These are phyloP conservation scores for Panurus biarmicus DNA, from an alignment of 2,113 vertebrate genomes.

Conservation along the genomic window DNA sequence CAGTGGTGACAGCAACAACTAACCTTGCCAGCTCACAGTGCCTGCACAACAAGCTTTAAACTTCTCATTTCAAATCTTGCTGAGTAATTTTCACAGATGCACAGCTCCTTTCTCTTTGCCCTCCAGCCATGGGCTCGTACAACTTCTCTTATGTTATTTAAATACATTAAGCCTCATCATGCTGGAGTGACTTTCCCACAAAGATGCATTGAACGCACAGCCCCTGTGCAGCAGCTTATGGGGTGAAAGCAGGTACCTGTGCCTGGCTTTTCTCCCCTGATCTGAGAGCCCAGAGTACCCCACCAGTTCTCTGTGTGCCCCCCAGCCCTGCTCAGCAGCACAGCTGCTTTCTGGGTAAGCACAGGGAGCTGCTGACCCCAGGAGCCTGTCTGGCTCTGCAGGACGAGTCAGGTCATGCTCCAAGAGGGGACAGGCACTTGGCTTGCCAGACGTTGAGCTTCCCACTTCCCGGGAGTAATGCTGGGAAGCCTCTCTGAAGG, in stretches of 20 bases:
- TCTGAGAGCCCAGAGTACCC: fast-evolving
- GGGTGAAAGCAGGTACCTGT: neutral
- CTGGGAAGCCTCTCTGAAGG: neutral
- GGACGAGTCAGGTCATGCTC: neutral
- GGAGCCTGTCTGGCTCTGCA: neutral
- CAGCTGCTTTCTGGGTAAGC: neutral
- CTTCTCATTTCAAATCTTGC: slow-evolving; percentile 7
- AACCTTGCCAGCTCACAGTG: neutral
- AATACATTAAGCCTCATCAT: slow-evolving; percentile 1
- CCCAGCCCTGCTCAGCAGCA: neutral
- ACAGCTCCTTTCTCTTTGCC: neutral
- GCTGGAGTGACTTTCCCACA: neutral
- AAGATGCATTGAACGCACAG: neutral
- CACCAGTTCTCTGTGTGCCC: neutral
- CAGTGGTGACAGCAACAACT: neutral
- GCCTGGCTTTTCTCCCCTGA: fast-evolving
- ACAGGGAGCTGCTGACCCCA: neutral
- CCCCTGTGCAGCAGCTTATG: neutral
- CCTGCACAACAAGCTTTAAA: neutral
- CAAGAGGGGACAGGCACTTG: neutral
- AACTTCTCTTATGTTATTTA: neutral
- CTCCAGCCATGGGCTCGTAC: neutral
- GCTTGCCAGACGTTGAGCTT: neutral
- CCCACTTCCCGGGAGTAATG: fast-evolving
- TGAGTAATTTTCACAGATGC: neutral